Evolutionary conservation across 2,888 invertebrate species (phyloP), one percentile per base, ranked within the genome.

Genomic region (Seira ritae): DNA sequence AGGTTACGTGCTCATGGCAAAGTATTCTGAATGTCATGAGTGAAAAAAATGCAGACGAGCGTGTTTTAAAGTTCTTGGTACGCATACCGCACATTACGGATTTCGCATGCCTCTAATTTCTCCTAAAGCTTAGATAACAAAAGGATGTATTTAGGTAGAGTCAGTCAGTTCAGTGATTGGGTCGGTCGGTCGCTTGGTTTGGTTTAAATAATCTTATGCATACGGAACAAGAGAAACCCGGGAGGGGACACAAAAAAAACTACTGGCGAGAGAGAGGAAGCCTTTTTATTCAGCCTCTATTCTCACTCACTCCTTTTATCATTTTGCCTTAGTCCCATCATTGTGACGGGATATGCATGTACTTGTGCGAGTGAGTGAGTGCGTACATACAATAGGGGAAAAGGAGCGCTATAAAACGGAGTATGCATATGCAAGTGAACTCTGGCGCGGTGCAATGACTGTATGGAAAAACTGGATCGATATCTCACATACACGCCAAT

Each of bases 181-280:
- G 15, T 55, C 55, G 55, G 55, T 55, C 42, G 31, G 31, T 31
- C 31, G 31, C 31, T 31, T 31, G 2, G 31, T 31, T 31, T 31
- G 3, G 31, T 31, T 31, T 31, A 31, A 31, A 31, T n/a, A 31
- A 31, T 31, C 31, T 31, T 2, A 31, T 55, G 55, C 15, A 55
- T 17, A 55, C 55, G 55, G 55, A 55, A 55, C 8, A 62, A 17
- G 37, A 70, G 55, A 80, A 74, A 80, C 74, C 80, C 80, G 80
- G 80, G 80, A 80, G 80, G 80, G 74, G 80, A 80, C 69, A 67
- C 20, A 55, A 19, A 55, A 19, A 55, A 55, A 55, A 55, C 55
- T 55, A 12, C 17, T 55, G 6, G n/a, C 8, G 31, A 12, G 55
- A 8, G 55, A 55, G 55, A 55, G 55, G 55, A 55, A 55, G 55